These are phyloP conservation scores for Cheirogaleus medius DNA, from an alignment of 2,113 vertebrate genomes.

Conservation along the genomic window DNA sequence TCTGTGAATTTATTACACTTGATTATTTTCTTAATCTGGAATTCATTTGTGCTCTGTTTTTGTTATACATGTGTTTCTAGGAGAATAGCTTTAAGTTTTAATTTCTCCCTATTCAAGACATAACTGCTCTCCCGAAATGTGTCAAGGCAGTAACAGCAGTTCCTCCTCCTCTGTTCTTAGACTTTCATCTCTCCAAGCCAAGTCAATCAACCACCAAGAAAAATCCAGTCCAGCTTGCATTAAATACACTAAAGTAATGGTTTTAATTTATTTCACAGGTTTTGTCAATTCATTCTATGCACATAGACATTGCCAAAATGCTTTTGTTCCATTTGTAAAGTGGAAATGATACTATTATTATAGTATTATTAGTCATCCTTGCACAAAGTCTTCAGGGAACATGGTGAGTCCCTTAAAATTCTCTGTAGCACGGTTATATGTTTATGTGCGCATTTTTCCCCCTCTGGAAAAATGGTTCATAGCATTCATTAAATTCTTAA, in stretches of 20 bases:
- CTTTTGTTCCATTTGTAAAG: background rate
- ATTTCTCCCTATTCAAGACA: background rate
- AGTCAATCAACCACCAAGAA: background rate
- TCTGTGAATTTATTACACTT: background rate
- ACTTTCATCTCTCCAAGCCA: background rate
- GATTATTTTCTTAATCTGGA: background rate
- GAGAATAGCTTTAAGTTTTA: background rate
- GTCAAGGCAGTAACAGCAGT: too few relatives aligned
- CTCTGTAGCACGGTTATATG: fast-evolving
- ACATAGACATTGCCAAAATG: background rate
- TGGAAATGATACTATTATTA: background rate
- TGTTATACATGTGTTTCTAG: background rate
- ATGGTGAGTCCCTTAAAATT: fast-evolving
- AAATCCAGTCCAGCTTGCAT: fast-evolving
- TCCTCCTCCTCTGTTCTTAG: fast-evolving
- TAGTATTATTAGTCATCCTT: fast-evolving
- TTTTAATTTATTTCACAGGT: background rate
- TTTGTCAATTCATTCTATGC: too few relatives aligned
- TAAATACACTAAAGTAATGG: background rate
- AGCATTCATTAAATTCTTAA: too few relatives aligned
- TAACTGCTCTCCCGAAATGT: fast-evolving
- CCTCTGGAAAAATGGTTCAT: too few relatives aligned
- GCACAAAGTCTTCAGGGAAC: fast-evolving
- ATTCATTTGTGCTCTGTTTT: background rate
- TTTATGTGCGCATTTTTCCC: fast-evolving